Percentiles rank a stretch among this genome's conserved stretches.
Conservation (phyloP, 2,113 vertebrate genomes). For the Menura novaehollandiae region DNA sequence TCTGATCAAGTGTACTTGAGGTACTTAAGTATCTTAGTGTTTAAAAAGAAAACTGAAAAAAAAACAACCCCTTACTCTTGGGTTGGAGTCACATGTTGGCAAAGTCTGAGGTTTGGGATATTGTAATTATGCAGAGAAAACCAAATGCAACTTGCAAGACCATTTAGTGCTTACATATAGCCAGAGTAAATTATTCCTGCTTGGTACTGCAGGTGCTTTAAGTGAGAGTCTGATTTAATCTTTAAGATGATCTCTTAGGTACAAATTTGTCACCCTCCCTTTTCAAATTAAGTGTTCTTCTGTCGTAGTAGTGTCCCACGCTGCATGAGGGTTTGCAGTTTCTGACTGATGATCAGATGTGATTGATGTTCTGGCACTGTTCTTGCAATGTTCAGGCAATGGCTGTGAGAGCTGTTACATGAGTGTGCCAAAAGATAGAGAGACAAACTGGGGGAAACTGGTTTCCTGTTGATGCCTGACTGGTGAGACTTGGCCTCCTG, state of each 20-base stretch:
- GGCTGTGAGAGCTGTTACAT: not conserved
- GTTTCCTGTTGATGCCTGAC: not conserved
- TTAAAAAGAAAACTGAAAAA: not conserved
- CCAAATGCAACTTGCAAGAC: not conserved
- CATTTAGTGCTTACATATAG: not conserved
- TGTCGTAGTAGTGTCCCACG: not conserved
- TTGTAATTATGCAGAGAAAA: not conserved
- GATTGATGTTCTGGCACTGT: not conserved
- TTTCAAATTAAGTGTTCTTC: not conserved
- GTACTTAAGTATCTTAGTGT: not conserved
- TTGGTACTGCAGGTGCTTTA: not conserved
- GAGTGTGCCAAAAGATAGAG: not conserved
- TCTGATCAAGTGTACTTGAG: not conserved
- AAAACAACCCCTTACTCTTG: not conserved
- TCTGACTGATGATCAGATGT: not conserved
- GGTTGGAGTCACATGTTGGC: rapidly evolving
- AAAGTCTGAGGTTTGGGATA: not conserved
- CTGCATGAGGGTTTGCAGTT: not conserved
- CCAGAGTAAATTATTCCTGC: not conserved
- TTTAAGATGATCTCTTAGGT: not conserved
- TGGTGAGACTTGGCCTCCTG: not conserved
- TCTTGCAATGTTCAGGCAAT: not conserved
- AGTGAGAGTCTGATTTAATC: not conserved
- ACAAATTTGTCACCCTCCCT: not conserved
- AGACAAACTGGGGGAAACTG: not conserved